Percentiles rank a stretch among this genome's conserved stretches.
phyloP scores from a whole-genome alignment of 2,888 invertebrate species.

The Tethea ocularis region DNA sequence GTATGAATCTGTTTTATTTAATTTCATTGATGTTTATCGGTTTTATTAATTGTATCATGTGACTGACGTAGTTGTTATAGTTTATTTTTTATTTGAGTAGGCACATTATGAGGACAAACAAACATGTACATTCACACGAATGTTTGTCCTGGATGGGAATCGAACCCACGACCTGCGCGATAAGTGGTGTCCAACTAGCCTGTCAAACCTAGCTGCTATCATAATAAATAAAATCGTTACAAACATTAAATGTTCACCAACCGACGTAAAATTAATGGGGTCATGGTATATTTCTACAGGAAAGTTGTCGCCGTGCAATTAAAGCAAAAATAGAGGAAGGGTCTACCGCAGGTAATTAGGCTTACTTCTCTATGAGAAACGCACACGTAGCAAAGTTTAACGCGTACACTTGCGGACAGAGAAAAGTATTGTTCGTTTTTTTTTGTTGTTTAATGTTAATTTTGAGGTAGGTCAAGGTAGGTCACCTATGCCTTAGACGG shows the following conservation, averaged over 20 bases:
- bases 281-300: constrained; percentile 24
- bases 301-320: constrained; percentile 41
- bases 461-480: no score
- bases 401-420: constrained; percentile 42
- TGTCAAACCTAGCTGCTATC: no score
- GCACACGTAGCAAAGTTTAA: constrained; percentile 56
- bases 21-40: not conserved
- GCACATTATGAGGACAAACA: no score
- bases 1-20: not conserved
- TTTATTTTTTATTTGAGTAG: no score
- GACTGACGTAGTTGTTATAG: no score
- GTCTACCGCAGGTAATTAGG: constrained; percentile 66
- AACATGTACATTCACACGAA: no score
- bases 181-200: no score
- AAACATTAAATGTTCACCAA: not conserved
- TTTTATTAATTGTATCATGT: no score
- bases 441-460: no score
- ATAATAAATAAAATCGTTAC: not conserved
- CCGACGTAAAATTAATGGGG: constrained; percentile 16
- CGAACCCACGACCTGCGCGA: no score
- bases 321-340: constrained; percentile 51
- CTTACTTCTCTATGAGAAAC: constrained; percentile 53
- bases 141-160: no score
- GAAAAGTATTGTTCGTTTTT: not conserved
- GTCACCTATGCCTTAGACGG: not conserved